Evolutionary conservation across 2,797 vertebrate species (phyloP).

Genomic region (Danio jaintianensis): DNA sequence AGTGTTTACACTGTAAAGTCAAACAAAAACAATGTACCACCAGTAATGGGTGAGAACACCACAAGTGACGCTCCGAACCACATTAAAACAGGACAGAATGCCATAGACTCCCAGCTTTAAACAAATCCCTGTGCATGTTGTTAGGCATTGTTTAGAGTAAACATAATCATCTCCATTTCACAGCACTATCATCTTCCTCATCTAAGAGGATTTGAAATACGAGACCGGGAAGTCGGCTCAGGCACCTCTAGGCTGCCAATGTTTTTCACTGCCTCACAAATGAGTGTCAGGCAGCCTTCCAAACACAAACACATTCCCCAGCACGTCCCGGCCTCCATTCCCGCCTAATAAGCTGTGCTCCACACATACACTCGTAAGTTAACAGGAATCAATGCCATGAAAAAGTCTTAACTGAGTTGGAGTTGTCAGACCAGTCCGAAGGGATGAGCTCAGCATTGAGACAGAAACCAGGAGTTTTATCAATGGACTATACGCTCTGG

Average conservation of each 20-base stretch:
- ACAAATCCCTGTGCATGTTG: constrained; percentile 63
- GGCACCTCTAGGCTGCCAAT: constrained; percentile 51
- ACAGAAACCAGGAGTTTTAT: constrained; percentile 67
- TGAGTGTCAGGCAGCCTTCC: constrained; percentile 62
- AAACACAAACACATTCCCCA: constrained; percentile 50
- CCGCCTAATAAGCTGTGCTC: constrained; percentile 51
- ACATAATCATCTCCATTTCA: constrained; percentile 70
- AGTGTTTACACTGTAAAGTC: constrained; percentile 19
- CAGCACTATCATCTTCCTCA: constrained; percentile 63
- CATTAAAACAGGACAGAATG: constrained; percentile 24
- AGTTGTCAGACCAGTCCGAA: constrained; percentile 39
- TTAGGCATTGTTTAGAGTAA: constrained; percentile 69
- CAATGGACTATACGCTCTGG: constrained; percentile 36
- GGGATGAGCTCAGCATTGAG: constrained; percentile 53
- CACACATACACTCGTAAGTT: constrained; percentile 32
- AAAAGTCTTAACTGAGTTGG: constrained; percentile 35
- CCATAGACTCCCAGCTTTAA: constrained; percentile 50
- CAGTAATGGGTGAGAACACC: neutral
- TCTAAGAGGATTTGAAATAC: constrained; percentile 63
- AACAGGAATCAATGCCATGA: constrained; percentile 49
- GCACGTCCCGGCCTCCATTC: constrained; percentile 39
- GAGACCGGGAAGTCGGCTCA: constrained; percentile 29
- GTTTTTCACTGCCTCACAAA: constrained; percentile 69
- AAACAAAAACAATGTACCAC: neutral
- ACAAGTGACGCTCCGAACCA: neutral